phyloP scores from a whole-genome alignment of 2,888 invertebrate species.

The Cheilosia vernalis region DNA sequence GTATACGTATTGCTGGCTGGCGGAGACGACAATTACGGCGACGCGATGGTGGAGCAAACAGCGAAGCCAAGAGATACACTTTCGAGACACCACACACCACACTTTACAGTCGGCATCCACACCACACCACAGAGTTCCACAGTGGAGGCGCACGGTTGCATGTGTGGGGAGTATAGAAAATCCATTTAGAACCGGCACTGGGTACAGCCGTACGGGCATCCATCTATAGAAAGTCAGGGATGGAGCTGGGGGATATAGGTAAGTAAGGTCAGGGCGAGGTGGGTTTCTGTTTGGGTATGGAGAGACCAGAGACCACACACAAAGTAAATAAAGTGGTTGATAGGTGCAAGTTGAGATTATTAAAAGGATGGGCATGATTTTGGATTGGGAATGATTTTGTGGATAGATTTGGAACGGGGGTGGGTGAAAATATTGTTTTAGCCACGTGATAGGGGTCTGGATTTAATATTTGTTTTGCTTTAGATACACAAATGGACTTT shows the following conservation, averaged over 20 bases:
- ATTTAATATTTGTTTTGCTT: conserved; percentile 28
- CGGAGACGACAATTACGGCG: not conserved
- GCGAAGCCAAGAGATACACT: not conserved
- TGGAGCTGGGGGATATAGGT: conserved; percentile 47
- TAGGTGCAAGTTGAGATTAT: conserved; percentile 13
- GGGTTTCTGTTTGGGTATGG: conserved; percentile 28
- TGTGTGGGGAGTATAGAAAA: conserved; percentile 62
- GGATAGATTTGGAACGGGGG: not conserved
- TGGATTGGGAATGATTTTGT: conserved; percentile 1
- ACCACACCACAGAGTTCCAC: too few species aligned
- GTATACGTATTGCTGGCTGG: conserved; percentile 14
- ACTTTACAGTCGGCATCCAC: not conserved
- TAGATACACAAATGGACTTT: not conserved
- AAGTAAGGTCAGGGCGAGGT: conserved; percentile 37
- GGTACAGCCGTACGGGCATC: conserved; percentile 5
- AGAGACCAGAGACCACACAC: conserved; percentile 22
- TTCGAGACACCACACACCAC: not conserved
- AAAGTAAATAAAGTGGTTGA: conserved; percentile 26
- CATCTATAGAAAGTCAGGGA: conserved; percentile 37
- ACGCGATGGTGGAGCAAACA: not conserved
- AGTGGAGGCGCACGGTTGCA: conserved; percentile 9
- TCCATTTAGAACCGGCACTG: conserved; percentile 64
- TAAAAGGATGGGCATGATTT: not conserved
- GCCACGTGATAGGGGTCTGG: conserved; percentile 1
- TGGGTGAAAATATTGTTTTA: not conserved